Evolutionary conservation across 2,113 vertebrate species (phyloP).

Genomic region (Platichthys stellatus): DNA sequence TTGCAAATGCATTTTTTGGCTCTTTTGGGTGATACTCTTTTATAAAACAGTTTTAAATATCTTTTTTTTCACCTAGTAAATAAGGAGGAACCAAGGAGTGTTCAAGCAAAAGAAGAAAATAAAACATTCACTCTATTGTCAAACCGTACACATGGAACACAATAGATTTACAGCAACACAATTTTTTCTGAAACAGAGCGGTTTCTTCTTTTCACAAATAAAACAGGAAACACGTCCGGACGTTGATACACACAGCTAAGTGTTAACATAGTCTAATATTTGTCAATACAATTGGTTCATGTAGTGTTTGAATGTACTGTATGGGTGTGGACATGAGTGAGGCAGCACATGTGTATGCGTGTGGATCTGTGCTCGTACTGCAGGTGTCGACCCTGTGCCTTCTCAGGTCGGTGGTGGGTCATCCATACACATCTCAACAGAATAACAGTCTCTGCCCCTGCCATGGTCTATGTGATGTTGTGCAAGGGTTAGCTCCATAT

Average conservation of each 20-base stretch:
- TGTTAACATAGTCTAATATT: constrained; percentile 75
- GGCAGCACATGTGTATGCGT: constrained; percentile 19
- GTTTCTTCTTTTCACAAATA: constrained; percentile 72
- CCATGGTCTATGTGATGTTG: constrained; percentile 59
- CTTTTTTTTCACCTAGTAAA: constrained; percentile 43
- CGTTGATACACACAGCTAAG: constrained; percentile 67
- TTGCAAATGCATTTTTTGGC: constrained; percentile 57
- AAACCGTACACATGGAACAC: constrained; percentile 67
- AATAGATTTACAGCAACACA: constrained; percentile 67
- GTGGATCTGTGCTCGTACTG: constrained; percentile 61
- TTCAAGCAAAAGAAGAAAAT: constrained; percentile 49
- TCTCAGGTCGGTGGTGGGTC: constrained; percentile 55
- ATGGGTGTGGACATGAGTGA: constrained; percentile 21
- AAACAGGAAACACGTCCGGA: constrained; percentile 73
- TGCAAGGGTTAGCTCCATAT: constrained; percentile 39
- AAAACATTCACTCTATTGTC: constrained; percentile 51
- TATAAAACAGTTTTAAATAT: constrained; percentile 71
- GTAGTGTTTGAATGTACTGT: constrained; percentile 38
- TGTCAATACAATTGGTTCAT: constrained; percentile 70
- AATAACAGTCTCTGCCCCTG: constrained; percentile 72
- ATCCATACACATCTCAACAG: constrained; percentile 38
- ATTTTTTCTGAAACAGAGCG: constrained; percentile 53
- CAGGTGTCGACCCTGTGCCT: constrained; percentile 60
- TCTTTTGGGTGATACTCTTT: constrained; percentile 54
- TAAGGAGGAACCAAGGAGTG: constrained; percentile 43